Conservation (phyloP, 1,140 invertebrate species). For the Drosophila trapezifrons region DNA sequence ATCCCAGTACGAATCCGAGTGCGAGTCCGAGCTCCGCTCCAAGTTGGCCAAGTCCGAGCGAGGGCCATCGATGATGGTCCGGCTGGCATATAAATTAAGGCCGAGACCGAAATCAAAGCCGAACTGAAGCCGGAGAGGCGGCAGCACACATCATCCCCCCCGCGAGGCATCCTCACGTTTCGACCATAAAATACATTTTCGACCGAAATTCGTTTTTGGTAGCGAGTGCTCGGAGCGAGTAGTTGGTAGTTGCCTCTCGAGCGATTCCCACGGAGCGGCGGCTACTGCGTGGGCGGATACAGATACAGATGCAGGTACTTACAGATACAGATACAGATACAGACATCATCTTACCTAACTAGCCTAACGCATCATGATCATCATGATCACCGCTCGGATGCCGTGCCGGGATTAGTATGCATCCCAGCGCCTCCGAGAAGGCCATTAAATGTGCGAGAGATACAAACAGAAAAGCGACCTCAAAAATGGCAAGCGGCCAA, state of each 20-base stretch:
- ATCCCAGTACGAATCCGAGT: conserved; percentile 3
- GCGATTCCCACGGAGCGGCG: conserved; percentile 65
- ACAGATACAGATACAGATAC: conserved; percentile 14
- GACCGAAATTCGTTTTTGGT: conserved; percentile 70
- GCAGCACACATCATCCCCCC: conserved; percentile 27
- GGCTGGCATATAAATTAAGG: conserved; percentile 78
- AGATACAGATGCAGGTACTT: conserved; percentile 2
- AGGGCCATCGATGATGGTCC: conserved; percentile 78
- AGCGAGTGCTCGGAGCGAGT: conserved; percentile 4
- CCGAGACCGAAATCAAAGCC: conserved; percentile 5
- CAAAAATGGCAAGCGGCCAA: conserved; percentile 65
- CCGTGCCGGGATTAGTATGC: conserved; percentile 78
- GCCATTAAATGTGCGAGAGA: conserved; percentile 76
- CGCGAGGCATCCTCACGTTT: conserved; percentile 75
- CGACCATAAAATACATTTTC: conserved; percentile 77
- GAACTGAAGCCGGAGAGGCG: conserved; percentile 11
- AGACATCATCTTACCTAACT: conserved; percentile 39
- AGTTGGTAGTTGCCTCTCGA: conserved; percentile 35
- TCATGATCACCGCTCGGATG: conserved; percentile 55
- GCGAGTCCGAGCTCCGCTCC: not conserved
- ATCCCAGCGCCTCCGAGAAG: conserved; percentile 39
- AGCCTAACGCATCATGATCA: conserved; percentile 52
- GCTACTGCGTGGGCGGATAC: conserved; percentile 51
- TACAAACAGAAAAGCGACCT: conserved; percentile 40
- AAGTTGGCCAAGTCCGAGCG: conserved; percentile 40